Conservation (phyloP, 1,140 invertebrate species). For the Liolophura sinensis region DNA sequence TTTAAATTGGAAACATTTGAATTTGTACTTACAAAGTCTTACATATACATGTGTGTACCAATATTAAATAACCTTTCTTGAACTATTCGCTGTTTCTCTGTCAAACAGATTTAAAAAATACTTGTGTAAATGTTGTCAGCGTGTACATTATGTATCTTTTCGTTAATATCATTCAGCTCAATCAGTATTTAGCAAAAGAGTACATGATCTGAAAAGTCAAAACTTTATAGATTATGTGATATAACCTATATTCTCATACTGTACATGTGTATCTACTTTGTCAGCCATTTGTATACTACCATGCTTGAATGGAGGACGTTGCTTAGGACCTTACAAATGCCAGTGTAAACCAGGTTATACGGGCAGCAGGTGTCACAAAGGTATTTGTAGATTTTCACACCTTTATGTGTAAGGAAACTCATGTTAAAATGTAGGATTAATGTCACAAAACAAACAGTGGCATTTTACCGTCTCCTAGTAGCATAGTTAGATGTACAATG, state of each 20-base stretch:
- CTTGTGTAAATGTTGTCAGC: neutral
- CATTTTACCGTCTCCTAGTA: too few species aligned
- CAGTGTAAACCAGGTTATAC: constrained; percentile 51
- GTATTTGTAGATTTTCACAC: constrained; percentile 22
- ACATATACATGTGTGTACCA: too few species aligned
- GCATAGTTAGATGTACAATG: too few species aligned
- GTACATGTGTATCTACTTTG: neutral
- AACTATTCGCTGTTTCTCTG: too few species aligned
- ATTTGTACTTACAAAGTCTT: neutral
- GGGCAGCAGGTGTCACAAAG: constrained; percentile 50
- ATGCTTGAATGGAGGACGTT: constrained; percentile 56
- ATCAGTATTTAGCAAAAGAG: neutral
- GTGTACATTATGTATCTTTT: neutral
- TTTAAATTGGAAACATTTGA: neutral
- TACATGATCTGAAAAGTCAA: neutral
- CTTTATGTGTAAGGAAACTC: too few species aligned
- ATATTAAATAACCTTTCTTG: too few species aligned
- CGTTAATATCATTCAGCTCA: neutral
- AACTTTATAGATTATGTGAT: neutral
- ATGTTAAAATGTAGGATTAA: too few species aligned
- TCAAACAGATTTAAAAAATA: too few species aligned
- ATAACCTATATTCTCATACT: neutral
- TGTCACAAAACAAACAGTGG: too few species aligned
- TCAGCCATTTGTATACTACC: constrained; percentile 50
- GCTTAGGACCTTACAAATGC: constrained; percentile 53